phyloP scores from a whole-genome alignment of 2,888 invertebrate species.

The Folsomia manolachei region DNA sequence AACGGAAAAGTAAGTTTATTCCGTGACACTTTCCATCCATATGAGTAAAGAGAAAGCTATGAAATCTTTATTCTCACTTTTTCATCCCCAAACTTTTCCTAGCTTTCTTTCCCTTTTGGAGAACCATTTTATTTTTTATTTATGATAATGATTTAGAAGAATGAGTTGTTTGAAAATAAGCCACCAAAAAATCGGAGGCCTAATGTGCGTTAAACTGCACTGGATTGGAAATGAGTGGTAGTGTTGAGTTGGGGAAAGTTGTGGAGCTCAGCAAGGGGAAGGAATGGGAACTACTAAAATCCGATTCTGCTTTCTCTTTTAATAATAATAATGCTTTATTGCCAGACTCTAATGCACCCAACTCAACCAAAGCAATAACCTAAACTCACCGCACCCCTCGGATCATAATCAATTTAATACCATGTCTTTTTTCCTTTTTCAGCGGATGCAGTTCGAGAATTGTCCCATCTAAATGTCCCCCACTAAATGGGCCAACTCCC shows the following conservation, averaged over 20 bases:
- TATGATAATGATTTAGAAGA: not conserved
- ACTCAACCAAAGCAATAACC: too few relatives aligned
- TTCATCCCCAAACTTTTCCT: too few relatives aligned
- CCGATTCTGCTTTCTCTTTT: not conserved
- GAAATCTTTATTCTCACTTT: too few relatives aligned
- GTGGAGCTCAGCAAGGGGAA: not conserved
- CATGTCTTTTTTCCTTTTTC: conserved; percentile 18
- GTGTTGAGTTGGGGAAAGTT: too few relatives aligned
- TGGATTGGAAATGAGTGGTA: not conserved
- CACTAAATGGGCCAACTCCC: conserved; percentile 37
- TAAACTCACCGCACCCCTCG: not conserved
- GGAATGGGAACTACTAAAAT: too few relatives aligned
- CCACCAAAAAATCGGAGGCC: not conserved
- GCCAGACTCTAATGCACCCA: too few relatives aligned
- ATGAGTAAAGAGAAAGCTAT: not conserved
- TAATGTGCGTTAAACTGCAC: not conserved
- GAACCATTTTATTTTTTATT: not conserved
- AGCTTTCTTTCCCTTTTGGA: too few relatives aligned
- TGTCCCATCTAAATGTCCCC: conserved; percentile 48
- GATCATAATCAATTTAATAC: not conserved
- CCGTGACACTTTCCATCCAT: too few relatives aligned
- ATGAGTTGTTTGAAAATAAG: not conserved
- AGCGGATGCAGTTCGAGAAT: conserved; percentile 38
- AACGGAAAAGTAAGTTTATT: conserved; percentile 63
- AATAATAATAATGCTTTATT: not conserved